Evolutionary conservation across 2,113 vertebrate genomes (phyloP).

Genomic region (Cavia porcellus): DNA sequence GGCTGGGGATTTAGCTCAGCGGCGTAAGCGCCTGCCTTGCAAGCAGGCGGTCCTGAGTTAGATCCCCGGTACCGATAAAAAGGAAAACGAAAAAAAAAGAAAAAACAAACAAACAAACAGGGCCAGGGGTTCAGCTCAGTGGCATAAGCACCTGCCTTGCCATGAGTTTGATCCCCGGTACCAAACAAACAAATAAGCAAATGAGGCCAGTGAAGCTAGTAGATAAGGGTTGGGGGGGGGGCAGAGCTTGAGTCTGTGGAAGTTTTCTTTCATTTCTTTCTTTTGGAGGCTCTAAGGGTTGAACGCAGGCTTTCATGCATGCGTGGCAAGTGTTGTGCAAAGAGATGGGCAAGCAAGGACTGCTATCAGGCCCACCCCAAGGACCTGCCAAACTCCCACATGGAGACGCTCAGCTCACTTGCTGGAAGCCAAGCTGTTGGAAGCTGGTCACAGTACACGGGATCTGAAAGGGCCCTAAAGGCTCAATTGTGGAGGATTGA

Average conservation of each 20-base stretch:
- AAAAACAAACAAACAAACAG: too few species aligned
- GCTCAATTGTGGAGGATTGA: background rate
- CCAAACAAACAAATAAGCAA: background rate
- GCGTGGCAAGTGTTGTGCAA: background rate
- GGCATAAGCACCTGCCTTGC: too few species aligned
- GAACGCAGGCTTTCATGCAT: background rate
- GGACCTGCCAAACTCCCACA: background rate
- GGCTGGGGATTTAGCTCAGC: too few species aligned
- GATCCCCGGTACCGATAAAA: too few species aligned
- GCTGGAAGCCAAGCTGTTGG: background rate
- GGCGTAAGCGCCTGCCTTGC: too few species aligned
- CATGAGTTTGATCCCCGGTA: too few species aligned
- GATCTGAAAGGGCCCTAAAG: background rate
- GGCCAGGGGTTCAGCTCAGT: too few species aligned
- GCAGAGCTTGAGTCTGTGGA: background rate
- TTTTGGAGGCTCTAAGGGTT: background rate
- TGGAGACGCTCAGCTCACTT: background rate
- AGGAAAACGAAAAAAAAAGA: too few species aligned
- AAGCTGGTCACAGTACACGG: background rate
- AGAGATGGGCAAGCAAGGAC: background rate
- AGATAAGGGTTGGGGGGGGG: background rate
- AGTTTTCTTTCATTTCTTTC: background rate
- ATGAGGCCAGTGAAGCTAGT: background rate
- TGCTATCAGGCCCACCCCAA: background rate
- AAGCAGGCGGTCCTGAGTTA: too few species aligned